These are phyloP conservation scores for Shargacucullia verbasci DNA, from an alignment of 2,888 invertebrate genomes.

Conservation along the genomic window DNA sequence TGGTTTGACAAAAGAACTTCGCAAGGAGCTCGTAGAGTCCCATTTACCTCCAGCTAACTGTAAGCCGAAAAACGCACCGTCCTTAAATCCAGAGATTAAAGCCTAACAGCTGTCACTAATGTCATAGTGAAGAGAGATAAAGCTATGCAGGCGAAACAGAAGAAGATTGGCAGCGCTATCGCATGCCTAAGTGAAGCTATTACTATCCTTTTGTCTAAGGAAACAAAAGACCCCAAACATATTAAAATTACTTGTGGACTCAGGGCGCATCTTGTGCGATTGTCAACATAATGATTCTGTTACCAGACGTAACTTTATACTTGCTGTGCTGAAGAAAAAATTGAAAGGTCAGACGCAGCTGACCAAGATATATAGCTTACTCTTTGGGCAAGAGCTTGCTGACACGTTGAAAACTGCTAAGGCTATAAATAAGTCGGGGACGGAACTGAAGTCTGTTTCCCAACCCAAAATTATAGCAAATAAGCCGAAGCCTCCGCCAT, in stretches of 20 bases:
- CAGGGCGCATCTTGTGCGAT: neutral
- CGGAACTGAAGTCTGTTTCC: too few relatives aligned
- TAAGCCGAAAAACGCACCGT: constrained; percentile 5
- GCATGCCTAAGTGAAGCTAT: constrained; percentile 5
- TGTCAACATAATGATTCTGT: constrained; percentile 11
- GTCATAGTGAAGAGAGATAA: constrained; percentile 6
- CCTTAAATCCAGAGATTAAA: constrained; percentile 6
- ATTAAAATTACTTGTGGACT: constrained; percentile 5
- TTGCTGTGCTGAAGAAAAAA: constrained; percentile 10
- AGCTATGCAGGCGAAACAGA: constrained; percentile 8
- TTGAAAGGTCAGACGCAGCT: too few relatives aligned
- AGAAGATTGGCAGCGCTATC: constrained; percentile 4
- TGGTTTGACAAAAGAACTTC: neutral
- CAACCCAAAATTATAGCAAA: too few relatives aligned
- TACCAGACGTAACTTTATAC: constrained; percentile 3
- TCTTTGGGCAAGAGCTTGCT: constrained; percentile 6
- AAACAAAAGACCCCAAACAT: constrained; percentile 8
- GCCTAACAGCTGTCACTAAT: neutral
- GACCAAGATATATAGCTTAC: constrained; percentile 4
- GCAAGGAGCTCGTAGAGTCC: constrained; percentile 1
- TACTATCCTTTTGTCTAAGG: constrained; percentile 1
- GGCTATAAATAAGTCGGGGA: too few relatives aligned
- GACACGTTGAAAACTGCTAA: too few relatives aligned
- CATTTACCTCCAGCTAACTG: constrained; percentile 3
- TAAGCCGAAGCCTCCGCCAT: neutral